Percentiles rank a stretch among this genome's conserved stretches.
Conservation (phyloP, 2,113 vertebrate species). For the Clarias batrachus region DNA sequence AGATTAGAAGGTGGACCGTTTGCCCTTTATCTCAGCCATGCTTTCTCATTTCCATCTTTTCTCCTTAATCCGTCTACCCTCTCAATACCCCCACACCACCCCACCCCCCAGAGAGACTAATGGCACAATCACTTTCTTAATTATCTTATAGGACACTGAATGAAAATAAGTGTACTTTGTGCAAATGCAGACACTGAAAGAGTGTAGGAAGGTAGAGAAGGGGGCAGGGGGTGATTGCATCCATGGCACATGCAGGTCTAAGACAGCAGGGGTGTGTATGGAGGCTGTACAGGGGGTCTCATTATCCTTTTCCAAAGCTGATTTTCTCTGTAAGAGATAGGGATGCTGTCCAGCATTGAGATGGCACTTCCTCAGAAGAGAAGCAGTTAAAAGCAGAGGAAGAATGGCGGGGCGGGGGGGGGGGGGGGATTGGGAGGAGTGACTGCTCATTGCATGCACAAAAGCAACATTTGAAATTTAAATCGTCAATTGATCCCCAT, state of each 20-base stretch:
- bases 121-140: constrained; percentile 57
- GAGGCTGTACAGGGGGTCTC: constrained; percentile 57
- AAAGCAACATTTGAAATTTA: constrained; percentile 37
- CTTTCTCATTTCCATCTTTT: constrained; percentile 33
- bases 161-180: constrained; percentile 56
- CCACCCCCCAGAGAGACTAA: constrained; percentile 55
- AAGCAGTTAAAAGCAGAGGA: constrained; percentile 10
- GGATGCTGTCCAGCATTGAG: constrained; percentile 34
- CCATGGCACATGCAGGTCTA: constrained; percentile 50
- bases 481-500: constrained; percentile 20
- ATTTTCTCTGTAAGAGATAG: constrained; percentile 54
- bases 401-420: background rate
- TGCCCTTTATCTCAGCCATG: constrained; percentile 16
- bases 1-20: background rate
- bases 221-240: constrained; percentile 49
- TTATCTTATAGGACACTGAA: constrained; percentile 50
- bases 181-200: constrained; percentile 50
- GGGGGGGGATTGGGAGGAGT: too few species aligned
- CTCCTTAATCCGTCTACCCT: constrained; percentile 39
- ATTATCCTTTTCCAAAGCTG: constrained; percentile 66
- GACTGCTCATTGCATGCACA: constrained; percentile 33
- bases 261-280: constrained; percentile 53
- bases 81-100: constrained; percentile 23
- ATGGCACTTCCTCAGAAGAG: constrained; percentile 33
- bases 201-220: background rate